Evolutionary conservation across 2,113 vertebrate species (phyloP).

Genomic region (Hippopotamus amphibius): DNA sequence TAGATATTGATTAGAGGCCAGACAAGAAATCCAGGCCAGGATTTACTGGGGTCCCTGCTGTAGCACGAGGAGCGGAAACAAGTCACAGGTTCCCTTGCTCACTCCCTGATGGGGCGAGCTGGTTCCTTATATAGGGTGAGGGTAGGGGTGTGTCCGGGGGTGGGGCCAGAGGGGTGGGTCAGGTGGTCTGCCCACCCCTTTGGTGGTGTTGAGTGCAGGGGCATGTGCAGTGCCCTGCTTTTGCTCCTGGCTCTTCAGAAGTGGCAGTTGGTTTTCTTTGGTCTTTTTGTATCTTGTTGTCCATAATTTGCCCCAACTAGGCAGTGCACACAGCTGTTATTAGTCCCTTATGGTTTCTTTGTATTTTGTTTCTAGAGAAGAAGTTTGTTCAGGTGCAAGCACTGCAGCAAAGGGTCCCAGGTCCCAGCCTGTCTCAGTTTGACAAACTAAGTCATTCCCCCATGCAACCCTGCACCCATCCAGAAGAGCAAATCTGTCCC

Average conservation of each 20-base stretch:
- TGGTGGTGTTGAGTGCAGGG: too few relatives aligned
- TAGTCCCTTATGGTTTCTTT: neutral
- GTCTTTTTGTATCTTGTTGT: neutral
- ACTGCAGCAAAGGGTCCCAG: neutral
- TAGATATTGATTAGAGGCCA: neutral
- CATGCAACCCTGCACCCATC: neutral
- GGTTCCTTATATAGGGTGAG: neutral
- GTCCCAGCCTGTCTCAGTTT: neutral
- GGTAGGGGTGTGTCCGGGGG: neutral
- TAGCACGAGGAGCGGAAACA: accelerated
- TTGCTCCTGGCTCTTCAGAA: neutral
- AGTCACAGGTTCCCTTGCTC: neutral
- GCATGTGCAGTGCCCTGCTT: neutral
- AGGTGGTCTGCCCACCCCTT: neutral
- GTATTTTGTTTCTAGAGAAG: neutral
- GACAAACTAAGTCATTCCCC: neutral
- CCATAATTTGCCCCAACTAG: neutral
- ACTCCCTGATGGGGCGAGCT: neutral
- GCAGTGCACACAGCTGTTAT: accelerated
- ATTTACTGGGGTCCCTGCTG: neutral
- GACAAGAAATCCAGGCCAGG: neutral
- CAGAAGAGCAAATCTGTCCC: neutral
- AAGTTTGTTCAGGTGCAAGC: neutral
- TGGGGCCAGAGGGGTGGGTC: neutral
- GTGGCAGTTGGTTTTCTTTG: neutral